Conservation (phyloP, 30 jellyfish, hydroid and myxozoan species). For the Chrysaora quinquecirrha region DNA sequence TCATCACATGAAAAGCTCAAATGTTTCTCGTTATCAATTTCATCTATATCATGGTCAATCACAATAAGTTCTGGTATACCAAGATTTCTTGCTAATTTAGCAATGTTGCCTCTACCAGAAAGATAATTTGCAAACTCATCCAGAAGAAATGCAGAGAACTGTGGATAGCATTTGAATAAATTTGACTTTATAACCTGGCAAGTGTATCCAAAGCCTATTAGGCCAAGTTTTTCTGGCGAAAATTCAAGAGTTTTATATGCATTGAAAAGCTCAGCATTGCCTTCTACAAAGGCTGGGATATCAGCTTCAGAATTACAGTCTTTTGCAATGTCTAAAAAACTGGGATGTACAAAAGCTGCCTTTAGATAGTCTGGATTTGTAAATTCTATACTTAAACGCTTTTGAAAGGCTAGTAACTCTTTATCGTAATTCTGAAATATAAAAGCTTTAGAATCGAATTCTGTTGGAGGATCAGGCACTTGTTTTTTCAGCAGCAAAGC, state of each 20-base stretch:
- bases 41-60: slow-evolving; percentile 67
- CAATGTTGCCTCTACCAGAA: slow-evolving; percentile 52
- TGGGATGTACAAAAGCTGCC: slow-evolving; percentile 82
- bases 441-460: slow-evolving; percentile 62
- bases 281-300: slow-evolving; percentile 16
- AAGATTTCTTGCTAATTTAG: slow-evolving; percentile 65
- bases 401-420: slow-evolving; percentile 82
- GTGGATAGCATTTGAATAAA: slow-evolving; percentile 59
- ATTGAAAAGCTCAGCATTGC: slow-evolving; percentile 17
- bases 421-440: slow-evolving; percentile 71
- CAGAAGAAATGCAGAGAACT: slow-evolving; percentile 53
- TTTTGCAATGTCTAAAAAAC: slow-evolving; percentile 58
- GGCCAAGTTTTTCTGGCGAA: slow-evolving; percentile 64
- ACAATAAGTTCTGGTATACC: slow-evolving; percentile 81
- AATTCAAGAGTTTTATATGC: slow-evolving; percentile 20
- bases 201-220: slow-evolving; percentile 57
- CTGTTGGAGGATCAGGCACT: slow-evolving; percentile 20
- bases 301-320: slow-evolving; percentile 15
- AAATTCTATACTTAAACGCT: slow-evolving; percentile 64
- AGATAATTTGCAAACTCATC: slow-evolving; percentile 33
- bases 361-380: slow-evolving; percentile 43
- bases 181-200: slow-evolving; percentile 35
- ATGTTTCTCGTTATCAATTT: slow-evolving; percentile 49
- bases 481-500: slow-evolving; percentile 40
- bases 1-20: slow-evolving; percentile 72